These are phyloP conservation scores for Hydrocynus forskahlii DNA, from an alignment of 2,797 vertebrate genomes.

Conservation along the genomic window DNA sequence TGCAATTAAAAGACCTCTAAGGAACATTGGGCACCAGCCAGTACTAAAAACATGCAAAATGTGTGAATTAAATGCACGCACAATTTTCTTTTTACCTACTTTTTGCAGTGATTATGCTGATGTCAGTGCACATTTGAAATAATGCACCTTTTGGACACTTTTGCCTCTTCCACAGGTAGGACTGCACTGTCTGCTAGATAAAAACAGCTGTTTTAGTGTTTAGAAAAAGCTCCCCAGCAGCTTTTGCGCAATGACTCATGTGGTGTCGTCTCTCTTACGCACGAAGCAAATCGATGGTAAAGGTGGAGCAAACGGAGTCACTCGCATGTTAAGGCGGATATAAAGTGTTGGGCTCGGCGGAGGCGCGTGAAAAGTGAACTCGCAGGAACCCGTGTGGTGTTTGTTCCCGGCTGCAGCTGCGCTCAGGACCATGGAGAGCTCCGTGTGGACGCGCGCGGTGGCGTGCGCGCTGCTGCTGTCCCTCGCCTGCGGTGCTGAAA, in stretches of 20 bases:
- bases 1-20: too few species aligned
- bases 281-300: conserved; percentile 68
- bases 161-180: too few species aligned
- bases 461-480: conserved; percentile 74
- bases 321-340: conserved; percentile 58
- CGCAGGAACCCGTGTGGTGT: conserved; percentile 23
- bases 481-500: conserved; percentile 59
- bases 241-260: conserved; percentile 79
- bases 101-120: too few species aligned
- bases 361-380: conserved; percentile 42
- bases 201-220: neutral
- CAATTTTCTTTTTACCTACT: too few species aligned
- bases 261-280: conserved; percentile 73
- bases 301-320: conserved; percentile 74
- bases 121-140: too few species aligned
- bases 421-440: conserved; percentile 76
- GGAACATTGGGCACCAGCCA: too few species aligned
- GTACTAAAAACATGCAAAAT: too few species aligned
- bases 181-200: too few species aligned
- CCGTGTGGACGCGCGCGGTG: conserved; percentile 68
- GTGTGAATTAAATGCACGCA: too few species aligned
- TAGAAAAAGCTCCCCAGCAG: conserved; percentile 61
- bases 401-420: conserved; percentile 29
- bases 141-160: too few species aligned
- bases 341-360: conserved; percentile 68